Evolutionary conservation across 2,113 vertebrate genomes (phyloP).

Genomic region (Rissa tridactyla): DNA sequence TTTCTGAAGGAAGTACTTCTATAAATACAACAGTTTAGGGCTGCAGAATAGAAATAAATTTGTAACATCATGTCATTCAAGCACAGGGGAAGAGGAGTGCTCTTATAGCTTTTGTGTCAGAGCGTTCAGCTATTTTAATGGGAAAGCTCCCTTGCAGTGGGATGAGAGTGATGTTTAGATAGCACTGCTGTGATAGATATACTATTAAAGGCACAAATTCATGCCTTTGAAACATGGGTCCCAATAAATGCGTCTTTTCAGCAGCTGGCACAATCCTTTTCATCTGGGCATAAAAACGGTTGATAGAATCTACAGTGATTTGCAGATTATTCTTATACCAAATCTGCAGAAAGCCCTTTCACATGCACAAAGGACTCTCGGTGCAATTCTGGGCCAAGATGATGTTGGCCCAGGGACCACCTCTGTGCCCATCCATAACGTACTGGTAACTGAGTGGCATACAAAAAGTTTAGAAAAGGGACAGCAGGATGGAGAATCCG

Average conservation of each 20-base stretch:
- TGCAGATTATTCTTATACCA: not conserved
- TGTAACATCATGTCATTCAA: not conserved
- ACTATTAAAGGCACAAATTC: not conserved
- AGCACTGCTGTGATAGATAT: not conserved
- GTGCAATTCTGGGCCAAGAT: not conserved
- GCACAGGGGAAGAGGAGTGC: not conserved
- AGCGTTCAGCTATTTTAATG: not conserved
- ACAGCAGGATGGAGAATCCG: not conserved
- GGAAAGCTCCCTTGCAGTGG: not conserved
- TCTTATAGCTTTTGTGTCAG: not conserved
- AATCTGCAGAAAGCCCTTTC: not conserved
- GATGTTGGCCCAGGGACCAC: not conserved
- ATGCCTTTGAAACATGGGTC: not conserved
- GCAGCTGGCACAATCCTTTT: not conserved
- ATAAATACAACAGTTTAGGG: not conserved
- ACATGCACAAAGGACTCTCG: not conserved
- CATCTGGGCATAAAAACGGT: not conserved
- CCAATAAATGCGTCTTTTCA: not conserved
- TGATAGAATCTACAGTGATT: not conserved
- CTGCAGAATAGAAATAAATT: not conserved
- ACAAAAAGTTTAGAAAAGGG: not conserved
- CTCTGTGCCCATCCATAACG: not conserved
- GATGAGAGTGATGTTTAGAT: not conserved
- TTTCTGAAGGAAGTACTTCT: not conserved
- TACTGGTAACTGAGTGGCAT: too few species aligned